These are phyloP conservation scores for Plusia festucae DNA, from an alignment of 2,888 invertebrate species.

Conservation along the genomic window DNA sequence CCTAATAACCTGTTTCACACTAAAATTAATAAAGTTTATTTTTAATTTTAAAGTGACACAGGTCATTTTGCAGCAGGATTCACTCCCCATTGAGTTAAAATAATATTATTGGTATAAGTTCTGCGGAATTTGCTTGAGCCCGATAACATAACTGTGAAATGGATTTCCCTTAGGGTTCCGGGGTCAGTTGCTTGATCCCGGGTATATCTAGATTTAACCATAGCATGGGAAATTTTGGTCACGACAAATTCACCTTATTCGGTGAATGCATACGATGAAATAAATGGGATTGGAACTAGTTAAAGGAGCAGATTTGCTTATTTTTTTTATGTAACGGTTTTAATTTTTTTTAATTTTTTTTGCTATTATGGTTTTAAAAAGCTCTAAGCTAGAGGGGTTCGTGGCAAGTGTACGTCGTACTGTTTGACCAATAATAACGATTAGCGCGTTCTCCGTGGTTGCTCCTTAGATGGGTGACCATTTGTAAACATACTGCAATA, in stretches of 20 bases:
- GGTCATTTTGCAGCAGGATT: no score
- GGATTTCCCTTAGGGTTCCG: slow-evolving; percentile 1
- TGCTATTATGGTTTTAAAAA: no score
- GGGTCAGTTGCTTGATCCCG: slow-evolving; percentile 2
- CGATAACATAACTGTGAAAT: slow-evolving; percentile 4
- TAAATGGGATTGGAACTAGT: neutral
- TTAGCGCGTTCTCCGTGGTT: no score
- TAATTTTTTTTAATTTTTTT: no score
- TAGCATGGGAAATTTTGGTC: slow-evolving; percentile 4
- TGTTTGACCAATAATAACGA: no score
- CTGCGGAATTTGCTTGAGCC: neutral
- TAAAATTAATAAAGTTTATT: no score
- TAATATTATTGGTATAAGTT: neutral
- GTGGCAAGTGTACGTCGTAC: no score
- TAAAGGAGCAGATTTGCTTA: neutral
- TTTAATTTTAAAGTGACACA: no score
- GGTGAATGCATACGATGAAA: neutral
- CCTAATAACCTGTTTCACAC: no score
- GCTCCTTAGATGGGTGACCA: no score
- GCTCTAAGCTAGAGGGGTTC: no score
- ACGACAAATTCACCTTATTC: neutral
- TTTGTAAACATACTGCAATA: no score
- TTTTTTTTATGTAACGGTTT: neutral
- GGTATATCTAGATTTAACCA: slow-evolving; percentile 3
- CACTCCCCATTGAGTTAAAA: neutral